Evolutionary conservation across 2,797 vertebrate species (phyloP).

Genomic region (Pseudochirops corinnae): DNA sequence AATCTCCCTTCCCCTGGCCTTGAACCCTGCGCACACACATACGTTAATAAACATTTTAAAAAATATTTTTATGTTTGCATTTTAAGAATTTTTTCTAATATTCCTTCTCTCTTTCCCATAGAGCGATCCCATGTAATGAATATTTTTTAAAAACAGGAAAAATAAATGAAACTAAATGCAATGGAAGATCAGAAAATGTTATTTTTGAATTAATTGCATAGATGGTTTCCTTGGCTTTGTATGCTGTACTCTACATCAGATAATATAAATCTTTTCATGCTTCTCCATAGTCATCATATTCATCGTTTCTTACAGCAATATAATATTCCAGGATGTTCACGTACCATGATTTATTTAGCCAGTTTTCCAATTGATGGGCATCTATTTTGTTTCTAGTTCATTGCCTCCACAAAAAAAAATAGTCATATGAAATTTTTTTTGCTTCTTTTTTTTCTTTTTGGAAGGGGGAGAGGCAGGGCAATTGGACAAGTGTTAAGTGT

Average conservation of each 20-base stretch:
- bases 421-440: no score
- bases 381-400: neutral
- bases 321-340: neutral
- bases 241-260: neutral
- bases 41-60: neutral
- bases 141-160: neutral
- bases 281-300: neutral
- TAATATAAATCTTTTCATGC: neutral
- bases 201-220: neutral
- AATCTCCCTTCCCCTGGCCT: neutral
- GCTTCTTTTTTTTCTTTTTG: no score
- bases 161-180: neutral
- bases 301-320: neutral
- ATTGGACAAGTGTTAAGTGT: no score
- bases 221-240: neutral
- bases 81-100: neutral
- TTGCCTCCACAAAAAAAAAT: neutral
- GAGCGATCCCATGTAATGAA: neutral
- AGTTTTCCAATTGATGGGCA: neutral
- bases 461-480: no score
- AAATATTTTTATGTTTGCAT: neutral
- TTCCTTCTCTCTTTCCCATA: neutral
- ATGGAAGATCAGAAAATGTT: neutral
- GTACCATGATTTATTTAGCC: neutral
- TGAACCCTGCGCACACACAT: neutral